Conservation (phyloP, 2,113 vertebrate genomes). For the Porphyrio hochstetteri region DNA sequence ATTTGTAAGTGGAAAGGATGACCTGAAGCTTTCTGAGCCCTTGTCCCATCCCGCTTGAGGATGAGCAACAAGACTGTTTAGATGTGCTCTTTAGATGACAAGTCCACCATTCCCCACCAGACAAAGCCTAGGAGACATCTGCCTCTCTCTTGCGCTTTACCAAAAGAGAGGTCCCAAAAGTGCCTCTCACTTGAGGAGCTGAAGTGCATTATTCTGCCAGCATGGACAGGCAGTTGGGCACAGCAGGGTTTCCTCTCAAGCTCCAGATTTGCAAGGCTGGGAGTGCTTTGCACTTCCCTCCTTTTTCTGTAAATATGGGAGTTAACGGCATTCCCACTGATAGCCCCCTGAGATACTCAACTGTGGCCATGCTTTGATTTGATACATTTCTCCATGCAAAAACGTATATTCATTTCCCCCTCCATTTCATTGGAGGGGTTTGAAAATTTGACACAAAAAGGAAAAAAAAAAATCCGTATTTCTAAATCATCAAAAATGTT, state of each 20-base stretch:
- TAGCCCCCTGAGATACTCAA: not conserved
- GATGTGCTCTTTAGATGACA: not conserved
- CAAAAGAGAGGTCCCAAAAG: not conserved
- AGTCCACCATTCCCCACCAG: not conserved
- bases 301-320: not conserved
- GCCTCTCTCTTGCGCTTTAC: not conserved
- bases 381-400: not conserved
- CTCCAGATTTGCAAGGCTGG: not conserved
- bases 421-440: not conserved
- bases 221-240: not conserved
- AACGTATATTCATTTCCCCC: not conserved
- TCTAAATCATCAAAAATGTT: not conserved
- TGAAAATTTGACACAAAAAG: not conserved
- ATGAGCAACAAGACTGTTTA: not conserved
- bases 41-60: rapidly evolving
- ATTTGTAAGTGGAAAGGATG: not conserved
- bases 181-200: not conserved
- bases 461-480: not conserved
- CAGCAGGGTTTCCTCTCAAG: not conserved
- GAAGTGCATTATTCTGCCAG: not conserved
- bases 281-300: not conserved
- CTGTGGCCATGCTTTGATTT: not conserved
- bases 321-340: not conserved
- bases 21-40: not conserved
- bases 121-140: not conserved